These are phyloP conservation scores for Miniopterus natalensis DNA, from an alignment of 2,113 vertebrate species.

Conservation along the genomic window DNA sequence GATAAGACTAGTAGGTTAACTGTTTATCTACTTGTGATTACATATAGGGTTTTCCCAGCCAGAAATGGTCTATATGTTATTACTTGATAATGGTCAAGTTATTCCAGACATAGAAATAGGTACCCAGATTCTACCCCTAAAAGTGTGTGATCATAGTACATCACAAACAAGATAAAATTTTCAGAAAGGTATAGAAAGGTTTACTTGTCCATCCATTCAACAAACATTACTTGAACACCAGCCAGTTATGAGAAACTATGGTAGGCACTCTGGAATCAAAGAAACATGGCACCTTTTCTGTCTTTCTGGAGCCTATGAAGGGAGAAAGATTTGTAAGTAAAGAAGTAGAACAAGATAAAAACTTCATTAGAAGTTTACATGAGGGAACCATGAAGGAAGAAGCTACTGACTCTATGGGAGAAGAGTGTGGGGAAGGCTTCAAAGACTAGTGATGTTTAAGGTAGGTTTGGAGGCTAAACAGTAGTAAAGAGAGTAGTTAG, in stretches of 20 bases:
- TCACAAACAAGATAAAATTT: background rate
- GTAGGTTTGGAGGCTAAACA: background rate
- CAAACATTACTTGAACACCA: background rate
- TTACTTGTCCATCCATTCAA: background rate
- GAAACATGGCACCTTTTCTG: background rate
- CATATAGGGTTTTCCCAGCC: background rate
- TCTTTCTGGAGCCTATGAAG: background rate
- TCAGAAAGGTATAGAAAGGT: background rate
- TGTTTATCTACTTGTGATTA: background rate
- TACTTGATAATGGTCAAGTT: background rate
- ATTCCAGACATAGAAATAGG: background rate
- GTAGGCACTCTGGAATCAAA: background rate
- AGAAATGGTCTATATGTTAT: background rate
- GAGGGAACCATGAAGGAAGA: background rate
- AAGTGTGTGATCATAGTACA: background rate
- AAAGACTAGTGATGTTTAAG: background rate
- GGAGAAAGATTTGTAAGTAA: background rate
- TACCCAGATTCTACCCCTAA: background rate
- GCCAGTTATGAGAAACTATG: background rate
- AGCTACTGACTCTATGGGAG: background rate
- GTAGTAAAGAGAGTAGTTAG: background rate
- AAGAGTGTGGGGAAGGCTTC: background rate
- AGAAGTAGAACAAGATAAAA: background rate
- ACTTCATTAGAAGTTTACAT: background rate
- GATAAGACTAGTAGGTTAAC: background rate